A percentile compares a stretch with the other conserved stretches of the same genome.
Evolutionary conservation across 2,113 vertebrate species (phyloP).

Genomic region (Heterochromis multidens): DNA sequence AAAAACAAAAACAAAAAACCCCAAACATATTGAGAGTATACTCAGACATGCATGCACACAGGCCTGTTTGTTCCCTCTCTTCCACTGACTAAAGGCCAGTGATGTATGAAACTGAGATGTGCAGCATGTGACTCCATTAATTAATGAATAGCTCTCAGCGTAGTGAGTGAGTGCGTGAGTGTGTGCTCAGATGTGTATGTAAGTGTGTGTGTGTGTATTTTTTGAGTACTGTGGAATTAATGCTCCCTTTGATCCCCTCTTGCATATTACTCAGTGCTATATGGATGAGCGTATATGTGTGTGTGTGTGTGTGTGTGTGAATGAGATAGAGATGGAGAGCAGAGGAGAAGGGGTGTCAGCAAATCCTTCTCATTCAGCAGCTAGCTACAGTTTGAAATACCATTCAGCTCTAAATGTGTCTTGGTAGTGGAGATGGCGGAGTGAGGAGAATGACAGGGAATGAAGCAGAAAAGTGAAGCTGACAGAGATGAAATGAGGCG

Average conservation of each 20-base stretch:
- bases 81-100: constrained; percentile 3
- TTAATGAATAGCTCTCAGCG: constrained; percentile 58
- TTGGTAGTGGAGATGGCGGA: not conserved
- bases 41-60: not conserved
- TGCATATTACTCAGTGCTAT: constrained; percentile 22
- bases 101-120: constrained; percentile 39
- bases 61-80: not conserved
- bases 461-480: constrained; percentile 16
- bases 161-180: not conserved
- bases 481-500: constrained; percentile 15
- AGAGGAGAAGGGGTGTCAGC: constrained; percentile 16
- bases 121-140: constrained; percentile 56
- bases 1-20: not conserved
- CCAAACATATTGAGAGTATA: not conserved
- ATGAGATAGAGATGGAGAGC: not conserved
- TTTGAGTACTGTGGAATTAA: constrained; percentile 31
- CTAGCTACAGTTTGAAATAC: constrained; percentile 49
- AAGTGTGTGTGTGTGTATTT: not conserved
- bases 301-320: not conserved
- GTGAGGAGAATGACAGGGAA: not conserved
- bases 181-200: not conserved
- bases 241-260: constrained; percentile 33
- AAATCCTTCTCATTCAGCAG: constrained; percentile 62
- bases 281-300: not conserved
- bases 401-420: constrained; percentile 42